These are phyloP conservation scores for Corythornis madagascariensis DNA, from an alignment of 2,113 vertebrate species.

Conservation along the genomic window DNA sequence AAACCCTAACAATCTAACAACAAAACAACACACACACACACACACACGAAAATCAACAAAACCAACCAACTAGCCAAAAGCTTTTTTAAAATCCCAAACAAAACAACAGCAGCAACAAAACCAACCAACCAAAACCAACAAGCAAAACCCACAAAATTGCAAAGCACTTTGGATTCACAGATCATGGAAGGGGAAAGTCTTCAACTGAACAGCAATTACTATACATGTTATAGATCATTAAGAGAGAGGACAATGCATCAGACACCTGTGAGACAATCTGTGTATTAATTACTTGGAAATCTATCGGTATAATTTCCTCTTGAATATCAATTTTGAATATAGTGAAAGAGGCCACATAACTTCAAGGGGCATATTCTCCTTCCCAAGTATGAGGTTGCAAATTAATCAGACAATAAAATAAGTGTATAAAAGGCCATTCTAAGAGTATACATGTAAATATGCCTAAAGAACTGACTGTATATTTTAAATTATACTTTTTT, in stretches of 20 bases:
- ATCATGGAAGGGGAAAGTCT: not conserved
- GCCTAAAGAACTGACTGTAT: not conserved
- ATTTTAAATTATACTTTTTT: not conserved
- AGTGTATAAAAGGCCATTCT: not conserved
- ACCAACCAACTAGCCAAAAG: no score
- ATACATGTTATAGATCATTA: not conserved
- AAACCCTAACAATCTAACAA: not conserved
- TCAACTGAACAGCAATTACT: not conserved
- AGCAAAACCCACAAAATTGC: not conserved
- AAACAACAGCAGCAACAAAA: no score
- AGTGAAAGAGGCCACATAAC: not conserved
- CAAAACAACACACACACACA: no score
- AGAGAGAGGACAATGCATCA: not conserved
- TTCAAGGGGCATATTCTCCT: not conserved
- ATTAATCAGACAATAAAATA: not conserved
- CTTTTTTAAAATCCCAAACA: no score
- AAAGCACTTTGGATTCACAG: not conserved
- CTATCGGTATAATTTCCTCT: not conserved
- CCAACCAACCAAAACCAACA: no score
- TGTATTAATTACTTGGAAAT: not conserved
- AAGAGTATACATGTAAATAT: conserved; percentile 26
- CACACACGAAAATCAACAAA: no score
- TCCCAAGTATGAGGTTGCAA: not conserved
- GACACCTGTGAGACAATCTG: not conserved
- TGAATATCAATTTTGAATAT: conserved; percentile 55